A percentile compares a stretch with the other conserved stretches of the same genome.
Evolutionary conservation across 2,113 vertebrate species (phyloP).

Genomic region (Suncus etruscus): DNA sequence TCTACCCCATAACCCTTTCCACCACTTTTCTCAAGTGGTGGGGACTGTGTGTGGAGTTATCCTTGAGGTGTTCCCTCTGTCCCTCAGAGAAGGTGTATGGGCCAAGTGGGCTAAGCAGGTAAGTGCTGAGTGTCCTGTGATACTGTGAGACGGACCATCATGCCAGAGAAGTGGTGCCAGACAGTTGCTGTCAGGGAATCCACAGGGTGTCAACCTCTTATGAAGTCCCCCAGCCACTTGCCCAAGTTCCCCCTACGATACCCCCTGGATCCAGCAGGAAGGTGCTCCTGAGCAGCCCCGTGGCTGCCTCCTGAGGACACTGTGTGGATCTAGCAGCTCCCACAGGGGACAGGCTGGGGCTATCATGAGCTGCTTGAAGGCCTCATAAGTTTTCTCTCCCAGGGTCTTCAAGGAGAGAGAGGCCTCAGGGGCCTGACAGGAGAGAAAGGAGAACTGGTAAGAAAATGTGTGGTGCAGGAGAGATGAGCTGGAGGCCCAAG

Average conservation of each 20-base stretch:
- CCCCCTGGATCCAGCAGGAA: neutral
- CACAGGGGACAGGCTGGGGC: neutral
- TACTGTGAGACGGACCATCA: neutral
- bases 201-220: neutral
- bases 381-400: conserved; percentile 78
- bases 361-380: neutral
- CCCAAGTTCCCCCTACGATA: neutral
- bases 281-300: neutral
- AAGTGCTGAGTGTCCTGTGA: conserved; percentile 49
- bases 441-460: conserved; percentile 95
- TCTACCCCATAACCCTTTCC: neutral
- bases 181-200: neutral
- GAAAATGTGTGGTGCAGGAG: conserved; percentile 24
- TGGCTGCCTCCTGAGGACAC: neutral
- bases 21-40: neutral
- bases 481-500: neutral
- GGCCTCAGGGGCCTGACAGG: conserved; percentile 89
- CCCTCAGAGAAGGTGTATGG: conserved; percentile 6
- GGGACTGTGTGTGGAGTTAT: neutral
- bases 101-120: conserved; percentile 59
- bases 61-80: neutral
- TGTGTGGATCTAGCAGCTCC: neutral
- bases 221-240: neutral
- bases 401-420: conserved; percentile 96
- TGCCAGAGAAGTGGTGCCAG: neutral